A percentile compares a stretch with the other conserved stretches of the same genome.
These are phyloP conservation scores for Lasioglossum baleicum DNA, from an alignment of 1,140 invertebrate genomes.

Conservation along the genomic window DNA sequence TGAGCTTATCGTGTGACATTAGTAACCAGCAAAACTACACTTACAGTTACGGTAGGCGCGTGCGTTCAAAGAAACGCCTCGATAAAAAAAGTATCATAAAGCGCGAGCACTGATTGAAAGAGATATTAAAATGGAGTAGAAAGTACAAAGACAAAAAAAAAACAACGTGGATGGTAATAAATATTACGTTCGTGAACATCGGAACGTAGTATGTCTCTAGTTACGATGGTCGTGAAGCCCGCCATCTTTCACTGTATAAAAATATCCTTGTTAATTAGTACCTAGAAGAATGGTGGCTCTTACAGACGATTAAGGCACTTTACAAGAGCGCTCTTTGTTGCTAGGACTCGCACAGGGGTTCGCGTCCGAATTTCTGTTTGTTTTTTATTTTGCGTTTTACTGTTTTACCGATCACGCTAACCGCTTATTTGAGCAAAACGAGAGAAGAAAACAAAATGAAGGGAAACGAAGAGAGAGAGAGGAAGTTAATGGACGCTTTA, in stretches of 20 bases:
- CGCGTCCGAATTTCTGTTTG: conserved; percentile 29
- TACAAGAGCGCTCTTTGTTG: conserved; percentile 32
- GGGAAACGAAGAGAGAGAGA: too few relatives aligned
- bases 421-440: conserved; percentile 51
- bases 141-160: conserved; percentile 16
- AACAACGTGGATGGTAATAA: conserved; percentile 57
- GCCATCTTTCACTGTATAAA: conserved; percentile 59
- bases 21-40: conserved; percentile 17
- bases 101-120: conserved; percentile 33
- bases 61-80: conserved; percentile 24
- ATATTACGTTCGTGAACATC: conserved; percentile 56
- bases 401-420: conserved; percentile 18
- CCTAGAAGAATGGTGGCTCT: conserved; percentile 44
- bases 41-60: conserved; percentile 39
- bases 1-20: background rate
- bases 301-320: conserved; percentile 25
- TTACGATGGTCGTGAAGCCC: conserved; percentile 44
- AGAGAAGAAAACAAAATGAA: background rate
- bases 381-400: background rate
- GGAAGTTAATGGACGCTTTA: conserved; percentile 30
- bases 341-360: conserved; percentile 15
- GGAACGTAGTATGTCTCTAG: conserved; percentile 43
- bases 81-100: conserved; percentile 34
- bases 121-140: conserved; percentile 22
- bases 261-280: conserved; percentile 62